These are phyloP conservation scores for Rhinatrema bivittatum DNA, from an alignment of 2,797 vertebrate genomes.

Conservation along the genomic window DNA sequence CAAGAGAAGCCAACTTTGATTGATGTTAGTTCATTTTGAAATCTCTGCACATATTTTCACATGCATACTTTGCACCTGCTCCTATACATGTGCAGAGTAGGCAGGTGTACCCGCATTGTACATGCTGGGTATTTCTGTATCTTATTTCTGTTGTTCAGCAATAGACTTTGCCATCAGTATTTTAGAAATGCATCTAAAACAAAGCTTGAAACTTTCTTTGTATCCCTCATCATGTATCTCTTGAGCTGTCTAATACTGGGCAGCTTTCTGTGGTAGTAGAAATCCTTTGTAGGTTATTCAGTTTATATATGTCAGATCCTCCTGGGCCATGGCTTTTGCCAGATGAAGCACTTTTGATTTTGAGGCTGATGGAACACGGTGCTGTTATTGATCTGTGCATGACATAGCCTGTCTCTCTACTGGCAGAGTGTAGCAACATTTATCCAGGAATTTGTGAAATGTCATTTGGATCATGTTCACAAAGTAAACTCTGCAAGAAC, in stretches of 20 bases:
- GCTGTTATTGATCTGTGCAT: slow-evolving; percentile 68
- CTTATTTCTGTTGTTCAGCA: too few relatives aligned
- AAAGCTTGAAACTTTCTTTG: slow-evolving; percentile 16
- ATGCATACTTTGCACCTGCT: too few relatives aligned
- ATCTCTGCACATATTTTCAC: too few relatives aligned
- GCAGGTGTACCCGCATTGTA: too few relatives aligned
- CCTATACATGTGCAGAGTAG: too few relatives aligned
- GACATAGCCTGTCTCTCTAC: slow-evolving; percentile 62
- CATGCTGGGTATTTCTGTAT: too few relatives aligned
- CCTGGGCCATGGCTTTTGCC: slow-evolving; percentile 63
- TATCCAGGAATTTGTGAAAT: slow-evolving; percentile 82
- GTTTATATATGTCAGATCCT: slow-evolving; percentile 59
- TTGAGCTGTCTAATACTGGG: slow-evolving; percentile 26
- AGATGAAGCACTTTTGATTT: slow-evolving; percentile 63
- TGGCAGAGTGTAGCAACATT: slow-evolving; percentile 70
- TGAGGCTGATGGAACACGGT: slow-evolving; percentile 63
- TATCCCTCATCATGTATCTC: slow-evolving; percentile 15
- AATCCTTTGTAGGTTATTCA: slow-evolving; percentile 39
- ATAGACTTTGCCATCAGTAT: too few relatives aligned
- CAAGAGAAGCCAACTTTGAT: too few relatives aligned
- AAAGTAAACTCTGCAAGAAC: slow-evolving; percentile 64
- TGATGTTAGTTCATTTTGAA: too few relatives aligned
- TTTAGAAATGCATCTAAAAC: too few relatives aligned
- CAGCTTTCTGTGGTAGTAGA: slow-evolving; percentile 37
- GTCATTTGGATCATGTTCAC: slow-evolving; percentile 72